Evolutionary conservation across 1,140 invertebrate species (phyloP).

Genomic region (Drosophila kepulauana): DNA sequence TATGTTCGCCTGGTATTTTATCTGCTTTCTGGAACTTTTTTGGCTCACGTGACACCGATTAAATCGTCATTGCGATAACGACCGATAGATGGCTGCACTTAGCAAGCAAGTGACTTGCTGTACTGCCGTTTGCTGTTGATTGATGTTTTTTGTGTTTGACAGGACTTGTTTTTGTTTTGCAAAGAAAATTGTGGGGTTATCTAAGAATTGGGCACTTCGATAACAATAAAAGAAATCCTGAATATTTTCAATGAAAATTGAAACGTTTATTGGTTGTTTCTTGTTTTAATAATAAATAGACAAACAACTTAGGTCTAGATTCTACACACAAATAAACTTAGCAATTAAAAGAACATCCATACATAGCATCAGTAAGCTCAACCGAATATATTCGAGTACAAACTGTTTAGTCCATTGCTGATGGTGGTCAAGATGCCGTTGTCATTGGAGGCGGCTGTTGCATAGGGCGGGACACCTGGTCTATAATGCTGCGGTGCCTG

Average conservation of each 20-base stretch:
- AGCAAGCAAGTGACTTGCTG: too few species aligned
- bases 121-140: too few species aligned
- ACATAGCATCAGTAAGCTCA: slow-evolving; percentile 69
- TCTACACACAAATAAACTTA: slow-evolving; percentile 39
- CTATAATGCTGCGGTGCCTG: slow-evolving; percentile 85
- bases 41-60: too few species aligned
- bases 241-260: slow-evolving; percentile 17
- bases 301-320: slow-evolving; percentile 30
- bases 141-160: too few species aligned
- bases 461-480: slow-evolving; percentile 84
- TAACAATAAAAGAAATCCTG: background rate
- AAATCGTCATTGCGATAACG: too few species aligned
- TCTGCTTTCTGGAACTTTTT: too few species aligned
- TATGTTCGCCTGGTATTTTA: too few species aligned
- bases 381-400: slow-evolving; percentile 91
- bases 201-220: too few species aligned
- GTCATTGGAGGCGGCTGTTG: slow-evolving; percentile 63
- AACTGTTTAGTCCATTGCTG: slow-evolving; percentile 90
- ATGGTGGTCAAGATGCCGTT: slow-evolving; percentile 91
- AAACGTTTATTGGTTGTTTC: slow-evolving; percentile 33
- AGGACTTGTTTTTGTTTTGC: too few species aligned
- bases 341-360: slow-evolving; percentile 13
- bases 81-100: too few species aligned
- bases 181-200: too few species aligned
- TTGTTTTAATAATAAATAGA: slow-evolving; percentile 47